Evolutionary conservation across 2,888 invertebrate species (phyloP).

Genomic region (Tetranychus piercei): DNA sequence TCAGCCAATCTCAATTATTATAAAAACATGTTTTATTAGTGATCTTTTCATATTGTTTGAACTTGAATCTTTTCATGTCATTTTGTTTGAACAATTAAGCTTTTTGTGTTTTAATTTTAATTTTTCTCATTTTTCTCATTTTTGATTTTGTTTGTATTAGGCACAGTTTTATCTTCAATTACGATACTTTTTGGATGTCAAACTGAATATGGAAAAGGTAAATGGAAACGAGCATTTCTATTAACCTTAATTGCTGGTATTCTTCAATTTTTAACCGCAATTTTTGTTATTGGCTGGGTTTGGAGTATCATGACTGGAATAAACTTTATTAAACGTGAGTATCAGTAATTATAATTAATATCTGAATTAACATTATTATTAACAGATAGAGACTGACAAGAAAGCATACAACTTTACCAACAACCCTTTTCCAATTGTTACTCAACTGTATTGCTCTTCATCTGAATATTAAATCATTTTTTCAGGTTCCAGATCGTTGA

Average conservation of each 20-base stretch:
- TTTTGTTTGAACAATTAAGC: too few relatives aligned
- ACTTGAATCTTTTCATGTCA: too few relatives aligned
- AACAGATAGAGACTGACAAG: background rate
- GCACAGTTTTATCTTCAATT: slow-evolving; percentile 34
- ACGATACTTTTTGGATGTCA: slow-evolving; percentile 33
- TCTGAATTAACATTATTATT: background rate
- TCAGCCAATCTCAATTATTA: too few relatives aligned
- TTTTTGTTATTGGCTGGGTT: slow-evolving; percentile 38
- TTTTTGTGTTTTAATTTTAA: background rate
- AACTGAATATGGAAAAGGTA: slow-evolving; percentile 32
- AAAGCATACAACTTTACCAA: background rate
- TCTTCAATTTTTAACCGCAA: slow-evolving; percentile 35
- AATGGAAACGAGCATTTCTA: slow-evolving; percentile 32
- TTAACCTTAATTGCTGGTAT: slow-evolving; percentile 35
- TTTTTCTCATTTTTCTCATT: background rate
- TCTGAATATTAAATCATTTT: background rate
- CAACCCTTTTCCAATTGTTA: background rate
- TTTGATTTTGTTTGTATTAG: slow-evolving; percentile 26
- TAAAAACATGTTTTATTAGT: too few relatives aligned
- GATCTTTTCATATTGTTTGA: too few relatives aligned
- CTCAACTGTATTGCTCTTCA: background rate
- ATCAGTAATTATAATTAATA: slow-evolving; percentile 6
- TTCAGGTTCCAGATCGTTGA: background rate
- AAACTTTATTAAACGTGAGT: slow-evolving; percentile 33
- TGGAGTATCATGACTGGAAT: slow-evolving; percentile 39